A percentile compares a stretch with the other conserved stretches of the same genome.
Conservation (phyloP, 2,113 vertebrate species). For the Brienomyrus longianalis region DNA sequence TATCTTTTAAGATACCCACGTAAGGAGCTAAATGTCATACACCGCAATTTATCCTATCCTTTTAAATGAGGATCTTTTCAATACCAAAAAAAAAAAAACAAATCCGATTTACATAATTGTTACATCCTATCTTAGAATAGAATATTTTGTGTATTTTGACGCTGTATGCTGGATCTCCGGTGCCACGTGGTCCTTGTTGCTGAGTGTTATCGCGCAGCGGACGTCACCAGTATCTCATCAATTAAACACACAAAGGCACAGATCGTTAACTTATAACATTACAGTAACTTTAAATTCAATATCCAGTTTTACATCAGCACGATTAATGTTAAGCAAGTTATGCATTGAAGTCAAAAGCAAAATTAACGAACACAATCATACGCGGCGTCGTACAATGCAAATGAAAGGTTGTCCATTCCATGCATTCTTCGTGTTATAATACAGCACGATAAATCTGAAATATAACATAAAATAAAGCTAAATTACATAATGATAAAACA, state of each 20-base stretch:
- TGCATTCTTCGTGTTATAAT: background rate
- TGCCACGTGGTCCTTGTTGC: background rate
- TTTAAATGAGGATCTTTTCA: background rate
- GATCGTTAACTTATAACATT: background rate
- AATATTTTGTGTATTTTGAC: background rate
- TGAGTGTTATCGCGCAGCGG: background rate
- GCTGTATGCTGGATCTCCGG: background rate
- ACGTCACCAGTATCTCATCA: background rate
- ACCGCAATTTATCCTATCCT: background rate
- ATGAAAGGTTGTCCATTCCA: background rate
- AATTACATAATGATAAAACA: background rate
- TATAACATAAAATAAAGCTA: background rate
- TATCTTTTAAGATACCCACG: background rate
- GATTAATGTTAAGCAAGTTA: background rate
- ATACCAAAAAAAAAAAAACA: background rate
- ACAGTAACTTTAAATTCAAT: background rate
- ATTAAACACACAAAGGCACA: background rate
- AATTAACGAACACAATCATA: background rate
- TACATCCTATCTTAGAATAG: background rate
- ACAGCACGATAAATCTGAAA: background rate
- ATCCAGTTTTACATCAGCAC: background rate
- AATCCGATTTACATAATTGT: background rate
- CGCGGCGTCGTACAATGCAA: background rate
- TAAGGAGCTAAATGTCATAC: background rate
- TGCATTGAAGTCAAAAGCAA: background rate